A percentile compares a stretch with the other conserved stretches of the same genome.
Evolutionary conservation across 2,113 vertebrate species (phyloP).

Genomic region (Eulacestoma nigropectus): DNA sequence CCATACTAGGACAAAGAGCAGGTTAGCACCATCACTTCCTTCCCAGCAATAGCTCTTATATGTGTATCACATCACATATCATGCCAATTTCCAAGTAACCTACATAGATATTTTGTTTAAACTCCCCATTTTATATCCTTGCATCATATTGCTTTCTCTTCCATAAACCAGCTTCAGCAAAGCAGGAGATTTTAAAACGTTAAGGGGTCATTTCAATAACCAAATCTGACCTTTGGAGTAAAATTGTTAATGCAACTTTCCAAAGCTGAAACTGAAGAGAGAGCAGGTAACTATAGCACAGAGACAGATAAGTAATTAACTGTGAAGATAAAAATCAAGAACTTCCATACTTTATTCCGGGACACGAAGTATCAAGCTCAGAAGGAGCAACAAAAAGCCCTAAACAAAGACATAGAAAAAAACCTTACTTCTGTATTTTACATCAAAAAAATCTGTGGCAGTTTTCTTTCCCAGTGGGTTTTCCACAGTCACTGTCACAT

Average conservation of each 20-base stretch:
- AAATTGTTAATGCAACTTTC: not conserved
- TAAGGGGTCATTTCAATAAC: not conserved
- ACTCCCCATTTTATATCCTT: not conserved
- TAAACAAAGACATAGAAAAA: not conserved
- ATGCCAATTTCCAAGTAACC: not conserved
- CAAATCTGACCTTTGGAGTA: not conserved
- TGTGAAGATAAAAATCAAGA: not conserved
- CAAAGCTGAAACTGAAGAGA: not conserved
- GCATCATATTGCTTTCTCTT: not conserved
- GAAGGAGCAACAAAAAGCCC: not conserved
- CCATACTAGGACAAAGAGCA: not conserved
- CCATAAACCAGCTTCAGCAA: not conserved
- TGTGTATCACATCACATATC: not conserved
- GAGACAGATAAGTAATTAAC: not conserved
- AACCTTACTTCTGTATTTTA: slow-evolving; percentile 67
- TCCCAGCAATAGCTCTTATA: not conserved
- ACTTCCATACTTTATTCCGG: not conserved
- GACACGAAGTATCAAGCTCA: not conserved
- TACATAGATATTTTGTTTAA: not conserved
- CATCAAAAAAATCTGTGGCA: slow-evolving; percentile 32
- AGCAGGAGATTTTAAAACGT: not conserved
- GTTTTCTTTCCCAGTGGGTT: slow-evolving; percentile 63
- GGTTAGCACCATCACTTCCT: not conserved
- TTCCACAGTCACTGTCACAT: slow-evolving; percentile 64
- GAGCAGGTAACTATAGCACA: not conserved